Evolutionary conservation across 2,888 invertebrate species (phyloP).

Genomic region (Chrysolina haemoptera): DNA sequence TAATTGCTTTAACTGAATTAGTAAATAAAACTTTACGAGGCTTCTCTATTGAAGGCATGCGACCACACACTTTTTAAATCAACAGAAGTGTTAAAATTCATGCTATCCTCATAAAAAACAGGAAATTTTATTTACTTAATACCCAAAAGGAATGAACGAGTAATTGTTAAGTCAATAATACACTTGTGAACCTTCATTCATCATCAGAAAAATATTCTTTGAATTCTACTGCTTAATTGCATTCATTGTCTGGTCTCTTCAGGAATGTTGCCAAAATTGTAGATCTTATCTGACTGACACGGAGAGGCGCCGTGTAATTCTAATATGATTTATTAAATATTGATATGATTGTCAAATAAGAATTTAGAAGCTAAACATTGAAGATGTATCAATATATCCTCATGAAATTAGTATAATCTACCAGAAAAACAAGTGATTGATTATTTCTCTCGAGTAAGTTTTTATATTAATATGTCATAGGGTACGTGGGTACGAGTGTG

Average conservation of each 20-base stretch:
- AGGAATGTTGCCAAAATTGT: no score
- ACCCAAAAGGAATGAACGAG: conserved; percentile 26
- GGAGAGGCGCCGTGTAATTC: no score
- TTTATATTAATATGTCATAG: background rate
- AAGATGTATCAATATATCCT: no score
- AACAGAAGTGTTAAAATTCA: conserved; percentile 33
- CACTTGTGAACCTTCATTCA: conserved; percentile 1
- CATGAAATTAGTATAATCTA: no score
- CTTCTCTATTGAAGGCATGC: conserved; percentile 5
- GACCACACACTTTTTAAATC: conserved; percentile 41
- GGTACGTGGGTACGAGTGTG: conserved; percentile 4
- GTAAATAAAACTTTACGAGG: conserved; percentile 6
- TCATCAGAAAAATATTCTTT: background rate
- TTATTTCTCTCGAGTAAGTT: background rate
- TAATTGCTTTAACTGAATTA: conserved; percentile 7
- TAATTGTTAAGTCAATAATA: conserved; percentile 38
- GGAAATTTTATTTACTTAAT: conserved; percentile 24
- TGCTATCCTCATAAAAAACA: conserved; percentile 31
- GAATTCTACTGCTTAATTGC: background rate
- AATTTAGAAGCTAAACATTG: no score
- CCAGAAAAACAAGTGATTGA: background rate
- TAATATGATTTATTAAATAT: no score
- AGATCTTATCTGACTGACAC: no score
- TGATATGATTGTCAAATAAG: no score
- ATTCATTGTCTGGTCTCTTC: background rate